phyloP scores from a whole-genome alignment of 2,888 invertebrate species.

The Anaspis maculata region DNA sequence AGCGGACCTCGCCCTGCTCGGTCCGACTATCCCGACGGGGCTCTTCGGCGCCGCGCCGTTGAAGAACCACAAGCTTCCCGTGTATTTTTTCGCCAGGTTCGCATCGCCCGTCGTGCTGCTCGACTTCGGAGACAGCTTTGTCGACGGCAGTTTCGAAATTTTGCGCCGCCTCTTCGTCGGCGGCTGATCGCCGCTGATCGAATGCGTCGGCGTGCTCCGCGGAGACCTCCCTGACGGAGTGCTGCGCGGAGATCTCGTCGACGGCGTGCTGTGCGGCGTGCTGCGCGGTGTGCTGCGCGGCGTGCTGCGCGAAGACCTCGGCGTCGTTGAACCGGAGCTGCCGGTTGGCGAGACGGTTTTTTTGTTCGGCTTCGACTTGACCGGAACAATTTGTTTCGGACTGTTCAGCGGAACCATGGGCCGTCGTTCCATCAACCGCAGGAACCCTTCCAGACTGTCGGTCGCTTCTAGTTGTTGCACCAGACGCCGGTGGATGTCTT shows the following conservation, averaged over 20 bases:
- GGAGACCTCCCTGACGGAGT: slow-evolving; percentile 5
- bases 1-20: no score
- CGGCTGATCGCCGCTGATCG: not conserved
- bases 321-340: no score
- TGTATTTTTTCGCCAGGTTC: slow-evolving; percentile 19
- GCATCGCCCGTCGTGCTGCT: no score
- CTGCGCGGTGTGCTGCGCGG: no score
- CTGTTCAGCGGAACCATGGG: slow-evolving; percentile 2
- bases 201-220: not conserved
- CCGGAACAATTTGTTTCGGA: slow-evolving; percentile 3
- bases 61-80: slow-evolving; percentile 28
- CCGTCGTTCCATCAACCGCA: slow-evolving; percentile 23
- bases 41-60: not conserved
- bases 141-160: no score
- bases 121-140: no score
- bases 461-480: slow-evolving; percentile 25
- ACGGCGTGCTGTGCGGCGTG: no score
- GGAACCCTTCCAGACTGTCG: slow-evolving; percentile 29
- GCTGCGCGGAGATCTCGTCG: slow-evolving; percentile 1
- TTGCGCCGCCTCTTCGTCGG: not conserved
- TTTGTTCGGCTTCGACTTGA: not conserved
- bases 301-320: no score
- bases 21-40: not conserved
- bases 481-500: slow-evolving; percentile 25
- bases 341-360: no score